A percentile compares a stretch with the other conserved stretches of the same genome.
Evolutionary conservation across 2,888 invertebrate genomes (phyloP).

Genomic region (Mythimna lalbum): DNA sequence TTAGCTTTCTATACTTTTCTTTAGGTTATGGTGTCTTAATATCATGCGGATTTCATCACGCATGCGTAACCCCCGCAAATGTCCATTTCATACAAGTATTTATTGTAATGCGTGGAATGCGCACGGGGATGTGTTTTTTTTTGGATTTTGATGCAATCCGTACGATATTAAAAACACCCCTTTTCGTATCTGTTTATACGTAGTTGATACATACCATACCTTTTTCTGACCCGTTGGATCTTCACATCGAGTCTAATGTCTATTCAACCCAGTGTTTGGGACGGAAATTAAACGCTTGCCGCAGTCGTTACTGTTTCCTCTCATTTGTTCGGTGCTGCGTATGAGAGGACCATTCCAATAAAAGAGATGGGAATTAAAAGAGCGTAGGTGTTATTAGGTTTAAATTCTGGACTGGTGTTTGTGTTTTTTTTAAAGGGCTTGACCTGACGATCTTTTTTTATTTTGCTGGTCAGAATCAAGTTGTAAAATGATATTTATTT

Average conservation of each 20-base stretch:
- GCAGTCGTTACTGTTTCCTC: conserved; percentile 6
- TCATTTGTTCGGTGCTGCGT: conserved; percentile 6
- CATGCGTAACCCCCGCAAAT: too few species aligned
- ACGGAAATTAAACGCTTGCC: conserved; percentile 28
- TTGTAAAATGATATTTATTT: too few species aligned
- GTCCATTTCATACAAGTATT: too few species aligned
- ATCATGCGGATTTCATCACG: too few species aligned
- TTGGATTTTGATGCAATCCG: too few species aligned
- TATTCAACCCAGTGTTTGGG: conserved; percentile 9
- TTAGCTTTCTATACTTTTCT: not conserved
- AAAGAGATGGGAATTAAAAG: not conserved
- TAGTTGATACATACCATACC: not conserved
- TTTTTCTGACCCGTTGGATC: conserved; percentile 22
- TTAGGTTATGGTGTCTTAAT: too few species aligned
- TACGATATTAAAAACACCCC: too few species aligned
- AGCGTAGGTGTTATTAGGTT: not conserved
- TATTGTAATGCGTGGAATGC: too few species aligned
- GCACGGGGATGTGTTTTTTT: too few species aligned
- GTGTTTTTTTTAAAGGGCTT: not conserved
- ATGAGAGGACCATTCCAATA: not conserved
- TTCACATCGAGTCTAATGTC: not conserved
- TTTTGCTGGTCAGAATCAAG: too few species aligned
- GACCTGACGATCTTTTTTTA: too few species aligned
- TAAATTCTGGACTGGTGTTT: not conserved
- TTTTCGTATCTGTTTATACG: too few species aligned